Percentiles rank a stretch among this genome's conserved stretches.
Conservation (phyloP, 2,797 vertebrate genomes). For the Strix occidentalis region DNA sequence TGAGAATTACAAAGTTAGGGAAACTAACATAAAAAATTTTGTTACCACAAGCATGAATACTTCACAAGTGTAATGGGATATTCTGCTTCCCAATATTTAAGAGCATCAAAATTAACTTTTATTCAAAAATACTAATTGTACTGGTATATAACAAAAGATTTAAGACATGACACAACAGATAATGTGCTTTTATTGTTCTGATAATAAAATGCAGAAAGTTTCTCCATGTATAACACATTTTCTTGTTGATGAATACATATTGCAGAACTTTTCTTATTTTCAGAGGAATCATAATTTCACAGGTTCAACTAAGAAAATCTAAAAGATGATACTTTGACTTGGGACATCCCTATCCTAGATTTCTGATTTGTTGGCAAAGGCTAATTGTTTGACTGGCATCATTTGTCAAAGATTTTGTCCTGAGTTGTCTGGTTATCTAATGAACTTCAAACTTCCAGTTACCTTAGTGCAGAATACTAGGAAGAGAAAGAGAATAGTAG, state of each 20-base stretch:
- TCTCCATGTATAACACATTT: background rate
- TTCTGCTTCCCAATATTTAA: background rate
- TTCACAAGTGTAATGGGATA: conserved; percentile 16
- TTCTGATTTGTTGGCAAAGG: background rate
- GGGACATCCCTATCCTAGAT: background rate
- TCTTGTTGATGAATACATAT: background rate
- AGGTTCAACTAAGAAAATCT: background rate
- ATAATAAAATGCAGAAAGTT: background rate
- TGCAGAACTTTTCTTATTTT: background rate
- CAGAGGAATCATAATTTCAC: background rate
- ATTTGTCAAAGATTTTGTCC: background rate
- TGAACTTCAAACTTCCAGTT: background rate
- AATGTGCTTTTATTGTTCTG: background rate
- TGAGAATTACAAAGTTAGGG: background rate
- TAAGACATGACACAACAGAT: background rate
- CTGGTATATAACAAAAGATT: background rate
- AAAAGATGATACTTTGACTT: background rate
- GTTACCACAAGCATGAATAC: conserved; percentile 32
- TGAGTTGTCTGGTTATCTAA: background rate
- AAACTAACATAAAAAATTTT: background rate
- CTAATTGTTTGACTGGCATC: background rate
- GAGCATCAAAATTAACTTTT: background rate
- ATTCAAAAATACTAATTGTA: background rate
- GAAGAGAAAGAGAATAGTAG: background rate
- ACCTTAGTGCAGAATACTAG: background rate